A percentile compares a stretch with the other conserved stretches of the same genome.
Evolutionary conservation across 2,113 vertebrate species (phyloP).

Genomic region (Manacus vitellinus): DNA sequence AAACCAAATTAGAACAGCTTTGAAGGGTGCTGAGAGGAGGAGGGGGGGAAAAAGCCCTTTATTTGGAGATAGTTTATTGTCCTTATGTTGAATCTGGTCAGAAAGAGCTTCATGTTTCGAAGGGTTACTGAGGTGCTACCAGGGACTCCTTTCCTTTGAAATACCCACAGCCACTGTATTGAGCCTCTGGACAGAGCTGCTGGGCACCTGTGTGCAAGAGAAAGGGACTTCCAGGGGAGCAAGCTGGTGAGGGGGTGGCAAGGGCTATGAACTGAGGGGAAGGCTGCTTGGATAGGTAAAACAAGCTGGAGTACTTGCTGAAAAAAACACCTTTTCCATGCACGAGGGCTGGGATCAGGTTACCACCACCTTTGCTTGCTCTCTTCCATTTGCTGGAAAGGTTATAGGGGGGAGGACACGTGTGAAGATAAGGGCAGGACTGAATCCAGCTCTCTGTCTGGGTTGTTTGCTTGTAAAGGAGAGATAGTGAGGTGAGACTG

Average conservation of each 20-base stretch:
- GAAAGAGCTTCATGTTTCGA: not conserved
- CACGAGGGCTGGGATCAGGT: not conserved
- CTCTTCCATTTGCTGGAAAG: not conserved
- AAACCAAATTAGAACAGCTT: conserved; percentile 47
- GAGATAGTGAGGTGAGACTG: not conserved
- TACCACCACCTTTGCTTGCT: not conserved
- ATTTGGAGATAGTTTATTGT: not conserved
- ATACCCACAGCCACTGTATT: not conserved
- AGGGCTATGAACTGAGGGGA: not conserved
- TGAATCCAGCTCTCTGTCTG: not conserved
- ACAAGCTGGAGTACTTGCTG: not conserved
- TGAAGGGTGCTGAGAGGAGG: not conserved
- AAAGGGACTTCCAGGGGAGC: not conserved
- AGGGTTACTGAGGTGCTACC: not conserved
- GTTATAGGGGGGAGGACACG: not conserved
- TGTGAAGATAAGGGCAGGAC: not conserved
- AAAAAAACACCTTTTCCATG: not conserved
- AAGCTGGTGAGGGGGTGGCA: not conserved
- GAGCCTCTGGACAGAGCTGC: not conserved
- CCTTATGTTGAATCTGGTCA: not conserved
- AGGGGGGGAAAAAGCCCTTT: not conserved
- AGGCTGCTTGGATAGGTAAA: not conserved
- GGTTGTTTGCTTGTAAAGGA: not conserved
- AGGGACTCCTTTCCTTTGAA: not conserved
- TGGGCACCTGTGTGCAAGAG: not conserved